Base-by-base conservation (phyloP, 2,888 invertebrate species). In the Scaptomyza parva region DNA sequence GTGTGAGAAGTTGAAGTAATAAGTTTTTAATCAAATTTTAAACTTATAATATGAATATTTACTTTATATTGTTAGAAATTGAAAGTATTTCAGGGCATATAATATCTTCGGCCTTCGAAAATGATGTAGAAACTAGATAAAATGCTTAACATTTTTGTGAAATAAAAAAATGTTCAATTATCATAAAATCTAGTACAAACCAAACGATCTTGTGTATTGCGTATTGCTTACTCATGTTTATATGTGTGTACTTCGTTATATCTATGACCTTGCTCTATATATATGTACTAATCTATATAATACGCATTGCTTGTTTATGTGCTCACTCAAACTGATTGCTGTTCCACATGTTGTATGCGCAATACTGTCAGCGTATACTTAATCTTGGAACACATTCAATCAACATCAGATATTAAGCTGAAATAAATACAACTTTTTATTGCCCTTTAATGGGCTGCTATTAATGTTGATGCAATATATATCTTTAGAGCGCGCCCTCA, bases 301-400 rank as follows among this genome's bases (percentile, higher is more conserved):
- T 9, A 22, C 9, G 24, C 24, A 18, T n/a, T 37, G 22, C 17
- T 9, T 55, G 7, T 39, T 39, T 14, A 8, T 33, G 41, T 30
- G 9, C 7, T 11, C 3, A 3, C 6, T 43, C n/a, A 28, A 20
- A 18, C 28, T 39, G 24, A 17, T 40, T 39, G 43, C 39, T 33
- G 17, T 54, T 30, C 26, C 37, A 41, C 47, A 37, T 47, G 41
- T 17, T 30, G 64, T 53, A 54, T 65, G 53, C 35, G 54, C n/a
- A 54, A 55, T 14, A 39, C 37, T n/a, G 26, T 8, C 24, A 6
- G 44, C 43, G 65, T 65, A 54, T 53, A 24, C 41, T 44, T 48
- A 53, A 64, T 64, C 24, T 28, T 11, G n/a, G 12, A n/a, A n/a
- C 17, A n/a, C 20, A 43, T 35, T 37, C 18, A 43, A 44, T 45